These are phyloP conservation scores for Folsomia manolachei DNA, from an alignment of 2,888 invertebrate genomes.

Conservation along the genomic window DNA sequence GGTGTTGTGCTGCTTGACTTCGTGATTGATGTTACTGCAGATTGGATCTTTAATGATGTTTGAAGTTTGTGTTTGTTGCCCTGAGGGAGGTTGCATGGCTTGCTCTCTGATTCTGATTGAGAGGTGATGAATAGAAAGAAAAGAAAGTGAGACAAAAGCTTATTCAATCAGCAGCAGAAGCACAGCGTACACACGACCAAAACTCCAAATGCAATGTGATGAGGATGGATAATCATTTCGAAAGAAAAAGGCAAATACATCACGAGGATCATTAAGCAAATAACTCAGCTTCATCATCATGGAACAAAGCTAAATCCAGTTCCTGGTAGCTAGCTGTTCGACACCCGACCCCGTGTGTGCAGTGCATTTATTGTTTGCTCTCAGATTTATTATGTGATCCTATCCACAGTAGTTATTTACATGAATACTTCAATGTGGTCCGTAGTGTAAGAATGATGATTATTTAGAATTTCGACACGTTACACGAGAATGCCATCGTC, in stretches of 20 bases:
- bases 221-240: not conserved
- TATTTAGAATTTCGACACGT: not conserved
- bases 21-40: not conserved
- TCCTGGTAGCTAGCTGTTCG: not conserved
- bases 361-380: not conserved
- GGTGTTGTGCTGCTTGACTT: not conserved
- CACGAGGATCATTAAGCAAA: not conserved
- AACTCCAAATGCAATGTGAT: not conserved
- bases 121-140: not conserved
- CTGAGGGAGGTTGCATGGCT: not conserved
- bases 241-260: not conserved
- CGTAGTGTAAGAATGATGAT: no score
- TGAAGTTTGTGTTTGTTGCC: not conserved
- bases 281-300: no score
- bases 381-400: not conserved
- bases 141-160: not conserved
- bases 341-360: no score
- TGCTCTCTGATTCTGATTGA: not conserved
- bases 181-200: no score
- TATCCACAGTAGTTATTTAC: no score
- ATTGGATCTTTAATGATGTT: not conserved
- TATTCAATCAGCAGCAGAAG: not conserved
- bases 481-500: not conserved
- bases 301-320: not conserved
- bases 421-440: no score